These are phyloP conservation scores for Drosophila recens DNA, from an alignment of 2,888 invertebrate genomes.

Conservation along the genomic window DNA sequence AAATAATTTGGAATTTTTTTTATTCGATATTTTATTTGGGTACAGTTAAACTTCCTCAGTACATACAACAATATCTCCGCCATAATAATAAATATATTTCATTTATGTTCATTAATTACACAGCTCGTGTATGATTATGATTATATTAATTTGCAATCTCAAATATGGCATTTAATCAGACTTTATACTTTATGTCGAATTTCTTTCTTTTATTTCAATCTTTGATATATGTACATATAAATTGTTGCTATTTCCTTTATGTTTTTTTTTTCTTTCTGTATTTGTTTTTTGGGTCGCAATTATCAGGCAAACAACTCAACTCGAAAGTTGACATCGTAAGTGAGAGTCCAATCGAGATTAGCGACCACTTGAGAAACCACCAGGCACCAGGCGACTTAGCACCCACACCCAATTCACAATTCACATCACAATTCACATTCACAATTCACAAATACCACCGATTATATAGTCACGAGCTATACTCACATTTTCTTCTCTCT, in stretches of 20 bases:
- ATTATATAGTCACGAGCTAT: conserved; percentile 31
- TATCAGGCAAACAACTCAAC: conserved; percentile 40
- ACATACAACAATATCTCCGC: neutral
- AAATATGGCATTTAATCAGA: conserved; percentile 34
- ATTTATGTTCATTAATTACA: conserved; percentile 14
- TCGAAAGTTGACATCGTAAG: conserved; percentile 54
- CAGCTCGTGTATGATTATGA: conserved; percentile 3
- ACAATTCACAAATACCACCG: conserved; percentile 13
- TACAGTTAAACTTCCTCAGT: neutral
- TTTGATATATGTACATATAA: neutral
- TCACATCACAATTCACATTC: conserved; percentile 7
- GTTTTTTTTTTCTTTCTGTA: neutral
- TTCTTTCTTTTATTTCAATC: neutral
- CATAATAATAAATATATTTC: neutral
- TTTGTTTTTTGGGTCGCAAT: conserved; percentile 16
- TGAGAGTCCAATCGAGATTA: conserved; percentile 61
- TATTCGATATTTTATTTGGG: neutral
- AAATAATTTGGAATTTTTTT: neutral
- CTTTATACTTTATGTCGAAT: conserved; percentile 5
- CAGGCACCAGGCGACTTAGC: conserved; percentile 25
- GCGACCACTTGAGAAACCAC: conserved; percentile 23
- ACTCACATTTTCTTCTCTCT: neutral
- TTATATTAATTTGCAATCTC: conserved; percentile 19
- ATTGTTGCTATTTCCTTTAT: conserved; percentile 2
- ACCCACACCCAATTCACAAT: conserved; percentile 40